phyloP scores from a whole-genome alignment of 2,113 vertebrate genomes.

The Chunga burmeisteri region DNA sequence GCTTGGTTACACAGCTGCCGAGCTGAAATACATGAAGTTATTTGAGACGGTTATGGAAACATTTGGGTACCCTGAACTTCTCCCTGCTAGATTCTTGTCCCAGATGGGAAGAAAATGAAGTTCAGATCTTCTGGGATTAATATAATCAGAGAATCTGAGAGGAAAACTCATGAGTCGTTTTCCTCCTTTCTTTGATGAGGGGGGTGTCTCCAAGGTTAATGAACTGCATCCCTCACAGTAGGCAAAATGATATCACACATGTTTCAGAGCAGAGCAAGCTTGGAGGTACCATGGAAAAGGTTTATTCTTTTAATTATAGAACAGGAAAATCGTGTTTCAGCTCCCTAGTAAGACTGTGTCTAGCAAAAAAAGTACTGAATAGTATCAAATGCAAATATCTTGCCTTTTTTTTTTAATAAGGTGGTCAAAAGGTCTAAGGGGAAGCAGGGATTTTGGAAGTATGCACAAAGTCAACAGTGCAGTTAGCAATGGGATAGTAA shows the following conservation, averaged over 20 bases:
- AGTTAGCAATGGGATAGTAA: constrained; percentile 78
- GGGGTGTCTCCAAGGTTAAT: constrained; percentile 1
- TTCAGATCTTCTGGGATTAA: constrained; percentile 72
- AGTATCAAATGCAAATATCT: constrained; percentile 68
- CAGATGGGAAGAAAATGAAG: constrained; percentile 73
- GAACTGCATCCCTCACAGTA: neutral
- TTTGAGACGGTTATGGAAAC: constrained; percentile 61
- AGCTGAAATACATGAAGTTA: constrained; percentile 28
- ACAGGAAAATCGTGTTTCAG: constrained; percentile 57
- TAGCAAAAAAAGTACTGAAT: constrained; percentile 20
- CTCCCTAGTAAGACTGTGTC: neutral
- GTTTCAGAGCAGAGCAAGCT: neutral
- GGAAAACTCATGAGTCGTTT: neutral
- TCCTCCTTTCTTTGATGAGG: neutral
- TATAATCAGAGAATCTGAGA: constrained; percentile 60
- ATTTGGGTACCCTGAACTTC: constrained; percentile 59
- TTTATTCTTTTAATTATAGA: constrained; percentile 67
- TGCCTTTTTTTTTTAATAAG: constrained; percentile 21
- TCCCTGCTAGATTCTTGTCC: constrained; percentile 62
- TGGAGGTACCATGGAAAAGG: constrained; percentile 17
- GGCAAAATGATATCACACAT: neutral
- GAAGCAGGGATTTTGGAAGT: constrained; percentile 79
- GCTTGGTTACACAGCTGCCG: constrained; percentile 18
- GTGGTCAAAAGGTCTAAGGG: constrained; percentile 74
- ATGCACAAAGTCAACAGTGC: constrained; percentile 80